These are phyloP conservation scores for Pedetes capensis DNA, from an alignment of 2,113 vertebrate genomes.

Conservation along the genomic window DNA sequence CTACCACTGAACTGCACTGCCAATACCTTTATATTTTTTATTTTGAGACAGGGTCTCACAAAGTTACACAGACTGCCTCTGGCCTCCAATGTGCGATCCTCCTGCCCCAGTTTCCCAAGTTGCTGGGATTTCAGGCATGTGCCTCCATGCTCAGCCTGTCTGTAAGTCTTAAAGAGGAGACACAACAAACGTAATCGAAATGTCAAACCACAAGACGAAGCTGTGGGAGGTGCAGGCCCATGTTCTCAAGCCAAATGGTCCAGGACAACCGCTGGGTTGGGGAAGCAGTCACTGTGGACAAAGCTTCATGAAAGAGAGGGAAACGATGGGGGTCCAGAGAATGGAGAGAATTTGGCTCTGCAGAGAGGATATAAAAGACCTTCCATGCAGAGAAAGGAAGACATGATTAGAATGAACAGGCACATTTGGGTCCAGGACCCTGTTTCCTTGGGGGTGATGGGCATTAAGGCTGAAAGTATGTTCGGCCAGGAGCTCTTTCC, in stretches of 20 bases:
- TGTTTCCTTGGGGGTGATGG: neutral
- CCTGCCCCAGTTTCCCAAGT: too few relatives aligned
- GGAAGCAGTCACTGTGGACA: neutral
- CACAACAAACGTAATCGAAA: conserved; percentile 34
- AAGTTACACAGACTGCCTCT: too few relatives aligned
- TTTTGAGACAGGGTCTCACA: too few relatives aligned
- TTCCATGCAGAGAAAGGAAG: neutral
- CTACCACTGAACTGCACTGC: too few relatives aligned
- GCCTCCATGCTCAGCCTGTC: too few relatives aligned
- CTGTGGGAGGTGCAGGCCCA: neutral
- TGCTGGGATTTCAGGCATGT: too few relatives aligned
- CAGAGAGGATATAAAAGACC: neutral
- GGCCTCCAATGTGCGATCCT: too few relatives aligned
- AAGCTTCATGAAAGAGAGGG: neutral
- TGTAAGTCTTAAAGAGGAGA: conserved; percentile 19
- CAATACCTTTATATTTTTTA: too few relatives aligned
- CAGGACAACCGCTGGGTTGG: too few relatives aligned
- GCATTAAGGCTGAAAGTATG: neutral
- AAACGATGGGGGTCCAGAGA: neutral
- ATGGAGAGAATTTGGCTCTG: neutral
- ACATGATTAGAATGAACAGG: neutral
- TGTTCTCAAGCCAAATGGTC: neutral
- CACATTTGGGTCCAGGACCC: neutral
- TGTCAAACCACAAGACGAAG: conserved; percentile 40
- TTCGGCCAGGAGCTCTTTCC: too few relatives aligned